Evolutionary conservation across 1,140 invertebrate genomes (phyloP).

Genomic region (Drosophila punjabiensis): DNA sequence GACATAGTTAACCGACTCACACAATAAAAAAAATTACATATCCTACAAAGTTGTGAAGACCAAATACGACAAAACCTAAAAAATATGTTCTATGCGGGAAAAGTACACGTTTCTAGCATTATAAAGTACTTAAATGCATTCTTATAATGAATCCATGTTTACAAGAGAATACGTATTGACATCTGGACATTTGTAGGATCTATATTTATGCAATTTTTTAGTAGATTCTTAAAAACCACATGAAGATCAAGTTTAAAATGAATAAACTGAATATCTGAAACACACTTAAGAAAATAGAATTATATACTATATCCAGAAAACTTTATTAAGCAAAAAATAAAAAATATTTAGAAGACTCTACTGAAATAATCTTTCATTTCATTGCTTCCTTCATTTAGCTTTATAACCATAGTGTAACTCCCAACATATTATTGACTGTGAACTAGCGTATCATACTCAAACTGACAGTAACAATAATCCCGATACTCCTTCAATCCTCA

Average conservation of each 20-base stretch:
- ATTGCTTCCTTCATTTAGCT: slow-evolving; percentile 10
- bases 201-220: too few species aligned
- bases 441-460: too few species aligned
- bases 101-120: neutral
- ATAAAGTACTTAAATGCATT: neutral
- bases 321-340: neutral
- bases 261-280: neutral
- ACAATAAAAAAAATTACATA: neutral
- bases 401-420: neutral
- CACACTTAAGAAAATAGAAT: neutral
- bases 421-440: neutral
- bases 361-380: neutral
- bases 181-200: neutral
- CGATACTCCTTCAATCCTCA: slow-evolving; percentile 12
- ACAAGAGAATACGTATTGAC: neutral
- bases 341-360: too few species aligned
- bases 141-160: neutral
- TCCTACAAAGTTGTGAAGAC: neutral
- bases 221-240: neutral
- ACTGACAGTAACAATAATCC: slow-evolving; percentile 27
- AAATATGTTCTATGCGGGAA: neutral
- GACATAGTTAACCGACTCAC: neutral
- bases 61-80: neutral
- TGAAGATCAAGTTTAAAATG: neutral
- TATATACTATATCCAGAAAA: accelerated